These are phyloP conservation scores for Adelosebastes latens DNA, from an alignment of 2,797 vertebrate species.

Conservation along the genomic window DNA sequence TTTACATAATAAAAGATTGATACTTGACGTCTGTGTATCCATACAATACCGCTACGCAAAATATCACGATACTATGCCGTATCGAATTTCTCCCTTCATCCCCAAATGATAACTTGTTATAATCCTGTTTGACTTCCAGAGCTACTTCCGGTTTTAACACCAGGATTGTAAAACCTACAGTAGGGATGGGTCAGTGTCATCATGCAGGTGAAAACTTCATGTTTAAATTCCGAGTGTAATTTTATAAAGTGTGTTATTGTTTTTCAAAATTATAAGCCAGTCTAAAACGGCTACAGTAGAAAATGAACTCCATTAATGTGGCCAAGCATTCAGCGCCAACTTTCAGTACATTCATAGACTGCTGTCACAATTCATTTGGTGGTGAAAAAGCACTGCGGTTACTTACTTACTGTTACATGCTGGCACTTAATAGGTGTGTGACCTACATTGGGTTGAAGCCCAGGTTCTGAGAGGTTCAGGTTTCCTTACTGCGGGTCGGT, in stretches of 20 bases:
- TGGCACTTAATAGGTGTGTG: not conserved
- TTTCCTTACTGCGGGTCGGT: not conserved
- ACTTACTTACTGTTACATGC: not conserved
- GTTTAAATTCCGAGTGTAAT: too few relatives aligned
- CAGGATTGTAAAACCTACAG: not conserved
- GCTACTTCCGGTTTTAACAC: too few relatives aligned
- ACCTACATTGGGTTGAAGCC: conserved; percentile 4
- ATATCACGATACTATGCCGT: too few relatives aligned
- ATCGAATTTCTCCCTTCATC: too few relatives aligned
- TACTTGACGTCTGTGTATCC: too few relatives aligned
- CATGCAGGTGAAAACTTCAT: not conserved
- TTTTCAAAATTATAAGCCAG: not conserved
- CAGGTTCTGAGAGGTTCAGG: conserved; percentile 16
- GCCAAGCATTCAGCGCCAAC: not conserved
- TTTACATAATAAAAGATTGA: too few relatives aligned
- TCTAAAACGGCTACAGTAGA: not conserved
- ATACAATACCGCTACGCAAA: too few relatives aligned
- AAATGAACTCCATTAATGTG: not conserved
- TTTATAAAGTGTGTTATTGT: not conserved
- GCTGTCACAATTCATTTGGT: not conserved
- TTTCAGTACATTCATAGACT: not conserved
- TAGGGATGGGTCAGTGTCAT: not conserved
- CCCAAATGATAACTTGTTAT: too few relatives aligned
- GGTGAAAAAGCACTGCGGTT: not conserved
- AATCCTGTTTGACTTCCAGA: too few relatives aligned